Evolutionary conservation across 2,888 invertebrate genomes (phyloP), one percentile per base, ranked within the genome.

Genomic region (Philhelius pedissequus): DNA sequence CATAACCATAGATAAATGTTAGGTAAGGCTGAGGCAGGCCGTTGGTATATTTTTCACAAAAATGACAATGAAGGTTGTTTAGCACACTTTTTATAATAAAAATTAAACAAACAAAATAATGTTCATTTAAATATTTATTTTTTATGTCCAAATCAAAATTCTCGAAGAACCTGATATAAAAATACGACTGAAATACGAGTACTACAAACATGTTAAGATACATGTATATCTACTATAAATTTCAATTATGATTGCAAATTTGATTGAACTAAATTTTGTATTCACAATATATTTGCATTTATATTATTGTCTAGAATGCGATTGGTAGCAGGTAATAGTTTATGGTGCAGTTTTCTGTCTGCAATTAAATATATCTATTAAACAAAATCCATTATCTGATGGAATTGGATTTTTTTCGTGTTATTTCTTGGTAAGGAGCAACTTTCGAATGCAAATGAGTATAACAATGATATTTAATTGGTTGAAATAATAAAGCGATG

Each of bases 261-360:
- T 25, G 40, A 40, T 69, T 56, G 32, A 64, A 40, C 38, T 13
- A 30, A 38, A 75, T 69, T 80, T 80, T 54, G 32, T 69, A 80
- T 80, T 32, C 54, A 35, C 6, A 20, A 35, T 18, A 30, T 6
- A 6, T 13, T 22, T 22, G 2, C 4, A 22, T 22, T 22, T 22
- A 13, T n/a, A 48, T 22, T 22, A 13, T n/a, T 22, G 13, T 13
- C 5, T 22, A 22, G 1, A 20, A 45, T 48, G 45, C 13, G 20
- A 45, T 45, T 45, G 45, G 45, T 45, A 43, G 3, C n/a, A n/a
- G 5, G 45, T 2, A 11, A 22, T 6, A 48, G 22, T 54, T 27
- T n/a, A 4, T 30, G 27, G 30, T 54, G 52, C 22, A 50, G 13
- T 9, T 25, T 27, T 52, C 7, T 30, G 7, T 54, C 45, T 22